A percentile compares a stretch with the other conserved stretches of the same genome.
These are phyloP conservation scores for Idaea straminata DNA, from an alignment of 2,888 invertebrate genomes.

Conservation along the genomic window DNA sequence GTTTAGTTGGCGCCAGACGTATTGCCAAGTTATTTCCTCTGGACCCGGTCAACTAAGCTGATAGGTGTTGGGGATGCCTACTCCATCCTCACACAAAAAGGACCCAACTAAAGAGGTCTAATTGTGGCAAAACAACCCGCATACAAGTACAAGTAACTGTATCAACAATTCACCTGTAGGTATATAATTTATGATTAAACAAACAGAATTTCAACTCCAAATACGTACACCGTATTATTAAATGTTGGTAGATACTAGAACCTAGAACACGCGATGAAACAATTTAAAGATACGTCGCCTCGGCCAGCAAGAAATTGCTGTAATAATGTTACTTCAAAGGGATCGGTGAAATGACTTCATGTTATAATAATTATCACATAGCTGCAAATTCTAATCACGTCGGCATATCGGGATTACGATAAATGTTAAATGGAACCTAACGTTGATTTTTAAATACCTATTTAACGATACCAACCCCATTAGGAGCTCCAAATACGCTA, in stretches of 20 bases:
- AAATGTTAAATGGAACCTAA: not conserved
- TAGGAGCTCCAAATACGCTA: too few relatives aligned
- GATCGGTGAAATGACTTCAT: not conserved
- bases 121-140: too few relatives aligned
- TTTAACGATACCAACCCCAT: too few relatives aligned
- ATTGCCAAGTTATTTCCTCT: too few relatives aligned
- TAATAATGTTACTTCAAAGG: not conserved
- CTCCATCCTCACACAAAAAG: too few relatives aligned
- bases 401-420: not conserved
- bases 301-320: not conserved
- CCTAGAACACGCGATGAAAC: not conserved
- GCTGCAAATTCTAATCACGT: not conserved
- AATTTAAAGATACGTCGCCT: not conserved
- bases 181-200: not conserved
- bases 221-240: not conserved
- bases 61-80: too few relatives aligned
- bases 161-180: not conserved
- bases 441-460: too few relatives aligned
- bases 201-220: not conserved
- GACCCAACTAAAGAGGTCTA: too few relatives aligned
- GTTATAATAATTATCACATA: not conserved
- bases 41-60: too few relatives aligned
- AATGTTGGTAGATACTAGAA: not conserved
- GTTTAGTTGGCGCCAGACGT: too few relatives aligned
- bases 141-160: not conserved